A percentile compares a stretch with the other conserved stretches of the same genome.
Conservation (phyloP, 2,113 vertebrate species). For the Tetrao urogallus region DNA sequence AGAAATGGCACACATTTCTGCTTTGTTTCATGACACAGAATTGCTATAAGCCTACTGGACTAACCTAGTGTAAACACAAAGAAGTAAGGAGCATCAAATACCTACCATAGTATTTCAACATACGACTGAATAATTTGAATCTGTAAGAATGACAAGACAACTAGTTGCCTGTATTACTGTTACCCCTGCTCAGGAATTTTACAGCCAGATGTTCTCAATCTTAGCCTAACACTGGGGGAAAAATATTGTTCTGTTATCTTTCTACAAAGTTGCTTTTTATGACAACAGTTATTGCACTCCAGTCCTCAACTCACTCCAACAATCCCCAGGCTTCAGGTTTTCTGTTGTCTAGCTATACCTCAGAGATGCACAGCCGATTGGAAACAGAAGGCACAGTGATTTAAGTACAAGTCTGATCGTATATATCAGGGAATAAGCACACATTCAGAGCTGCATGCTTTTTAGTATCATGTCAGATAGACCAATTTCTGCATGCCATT, state of each 20-base stretch:
- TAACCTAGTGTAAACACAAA: background rate
- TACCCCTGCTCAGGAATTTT: background rate
- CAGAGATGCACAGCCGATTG: constrained; percentile 12
- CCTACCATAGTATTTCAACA: background rate
- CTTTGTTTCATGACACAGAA: background rate
- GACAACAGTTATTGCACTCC: background rate
- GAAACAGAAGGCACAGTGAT: constrained; percentile 21
- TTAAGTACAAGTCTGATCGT: background rate
- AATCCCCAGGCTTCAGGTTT: background rate
- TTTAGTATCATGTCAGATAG: background rate
- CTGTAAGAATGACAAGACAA: background rate
- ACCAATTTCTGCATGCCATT: background rate
- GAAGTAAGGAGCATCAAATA: background rate
- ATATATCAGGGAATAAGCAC: background rate
- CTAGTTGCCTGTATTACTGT: background rate
- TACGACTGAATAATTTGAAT: background rate
- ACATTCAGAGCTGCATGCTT: background rate
- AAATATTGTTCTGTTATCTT: background rate
- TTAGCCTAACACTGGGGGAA: background rate
- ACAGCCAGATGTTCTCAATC: background rate
- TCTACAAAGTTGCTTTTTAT: background rate
- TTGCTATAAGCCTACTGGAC: background rate
- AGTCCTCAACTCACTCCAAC: background rate
- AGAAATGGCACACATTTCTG: background rate
- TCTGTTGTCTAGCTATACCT: background rate